Base-by-base conservation (phyloP, 2,888 invertebrate genomes). In the Diaprepes abbreviatus region DNA sequence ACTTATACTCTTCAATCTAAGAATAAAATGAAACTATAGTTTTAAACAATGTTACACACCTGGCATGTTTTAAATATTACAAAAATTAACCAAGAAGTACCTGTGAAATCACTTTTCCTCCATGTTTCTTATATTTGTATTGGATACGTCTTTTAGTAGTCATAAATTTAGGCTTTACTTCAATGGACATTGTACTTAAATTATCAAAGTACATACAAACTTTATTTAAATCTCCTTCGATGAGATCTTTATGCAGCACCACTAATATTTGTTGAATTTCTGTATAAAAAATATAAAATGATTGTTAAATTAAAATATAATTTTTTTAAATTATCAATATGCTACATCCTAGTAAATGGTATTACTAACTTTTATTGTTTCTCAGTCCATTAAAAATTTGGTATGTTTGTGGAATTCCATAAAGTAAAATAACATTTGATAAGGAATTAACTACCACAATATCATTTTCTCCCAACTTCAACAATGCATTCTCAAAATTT, bases 91-190 rank as follows among this genome's bases (percentile, higher is more conserved):
- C n/a, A n/a, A n/a, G n/a, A 24, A 21, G 12, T 72, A 86, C 85
- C 76, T 84, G 84, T 74, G 83, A 85, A 1, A 86, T 78, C 21
- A 88, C 78, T 82, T 88, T 89, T n/a, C 87, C 87, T 7, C 85
- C 84, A 5, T 74, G 58, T 77, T 87, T 88, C 77, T 87, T 88
- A 64, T 86, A 83, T 17, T 82, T 83, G 36, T 88, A 82, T 17
- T 74, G 67, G 21, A 83, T 70, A 24, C 80, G 77, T 28, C 58
- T 82, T 75, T 73, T 76, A 70, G 62, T 74, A 48, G 75, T 83
- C 79, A 79, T 79, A 84, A 59, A 83, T 78, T 74, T 86, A 71
- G 73, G 83, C 77, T 77, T 84, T 81, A 85, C 79, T 82, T 72
- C 75, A 50, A 84, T 74, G 50, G 59, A 71, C 40, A 83, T 77